These are phyloP conservation scores for Caenorhabditis japonica DNA, from an alignment of 2,888 invertebrate species.

Conservation along the genomic window DNA sequence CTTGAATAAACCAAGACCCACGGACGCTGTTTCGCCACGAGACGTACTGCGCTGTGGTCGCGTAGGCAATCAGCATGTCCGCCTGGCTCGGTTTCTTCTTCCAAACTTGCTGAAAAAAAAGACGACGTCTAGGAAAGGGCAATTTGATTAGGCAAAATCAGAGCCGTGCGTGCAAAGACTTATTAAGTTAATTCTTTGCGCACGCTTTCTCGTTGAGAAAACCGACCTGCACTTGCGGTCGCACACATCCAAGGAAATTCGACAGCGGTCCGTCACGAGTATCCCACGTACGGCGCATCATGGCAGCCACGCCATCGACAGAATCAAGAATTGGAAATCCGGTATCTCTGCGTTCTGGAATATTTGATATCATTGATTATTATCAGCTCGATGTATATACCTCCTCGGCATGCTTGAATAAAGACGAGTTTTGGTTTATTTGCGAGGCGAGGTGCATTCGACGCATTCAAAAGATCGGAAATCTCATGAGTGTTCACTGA, in stretches of 20 bases:
- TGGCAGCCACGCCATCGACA: conserved; percentile 30
- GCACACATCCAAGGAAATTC: conserved; percentile 45
- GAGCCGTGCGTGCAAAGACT: too few species aligned
- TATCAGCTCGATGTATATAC: conserved; percentile 42
- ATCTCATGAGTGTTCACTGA: conserved; percentile 58
- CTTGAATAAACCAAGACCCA: conserved; percentile 77
- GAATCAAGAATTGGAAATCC: conserved; percentile 39
- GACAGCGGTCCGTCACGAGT: conserved; percentile 39
- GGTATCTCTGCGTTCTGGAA: conserved; percentile 47
- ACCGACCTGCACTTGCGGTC: conserved; percentile 38
- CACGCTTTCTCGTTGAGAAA: neutral
- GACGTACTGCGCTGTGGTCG: conserved; percentile 75
- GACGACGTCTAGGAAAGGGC: neutral
- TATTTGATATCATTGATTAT: too few species aligned
- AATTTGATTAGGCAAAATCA: neutral
- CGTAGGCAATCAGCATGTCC: conserved; percentile 76
- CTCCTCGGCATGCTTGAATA: conserved; percentile 77
- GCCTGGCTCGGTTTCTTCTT: conserved; percentile 68
- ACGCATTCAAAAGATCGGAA: conserved; percentile 61
- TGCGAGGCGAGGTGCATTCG: conserved; percentile 69
- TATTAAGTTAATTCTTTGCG: conserved; percentile 1
- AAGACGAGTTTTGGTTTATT: conserved; percentile 77
- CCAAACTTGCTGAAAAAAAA: conserved; percentile 25
- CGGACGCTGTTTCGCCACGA: conserved; percentile 75
- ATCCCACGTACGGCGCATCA: conserved; percentile 24